Percentiles rank a stretch among this genome's conserved stretches.
phyloP scores from a whole-genome alignment of 2,797 vertebrate species.

The Protosalanx chinensis region DNA sequence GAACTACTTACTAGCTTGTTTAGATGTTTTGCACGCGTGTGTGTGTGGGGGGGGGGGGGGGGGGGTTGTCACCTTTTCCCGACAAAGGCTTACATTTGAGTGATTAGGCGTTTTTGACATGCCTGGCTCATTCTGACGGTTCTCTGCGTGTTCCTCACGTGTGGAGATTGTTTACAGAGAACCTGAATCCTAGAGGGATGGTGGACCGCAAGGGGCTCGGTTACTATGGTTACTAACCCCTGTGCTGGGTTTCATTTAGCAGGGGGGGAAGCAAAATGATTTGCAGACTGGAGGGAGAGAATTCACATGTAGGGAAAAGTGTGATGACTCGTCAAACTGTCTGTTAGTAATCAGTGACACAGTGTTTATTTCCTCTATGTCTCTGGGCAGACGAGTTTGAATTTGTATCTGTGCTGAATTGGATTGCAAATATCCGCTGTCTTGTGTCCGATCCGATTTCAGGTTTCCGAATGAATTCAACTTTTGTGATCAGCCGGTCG shows the following conservation, averaged over 20 bases:
- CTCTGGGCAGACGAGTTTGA: not conserved
- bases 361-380: not conserved
- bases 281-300: constrained; percentile 62
- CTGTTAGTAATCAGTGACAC: constrained; percentile 4
- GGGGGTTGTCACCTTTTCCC: constrained; percentile 29
- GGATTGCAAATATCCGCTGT: constrained; percentile 1
- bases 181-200: constrained; percentile 74
- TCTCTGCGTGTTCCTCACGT: constrained; percentile 66
- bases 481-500: not conserved
- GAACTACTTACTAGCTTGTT: constrained; percentile 48
- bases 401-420: not conserved
- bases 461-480: not conserved
- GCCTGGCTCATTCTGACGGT: constrained; percentile 56
- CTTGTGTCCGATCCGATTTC: not conserved
- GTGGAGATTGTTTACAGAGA: constrained; percentile 74
- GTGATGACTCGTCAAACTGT: not conserved
- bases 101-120: constrained; percentile 55
- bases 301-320: constrained; percentile 18
- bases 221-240: constrained; percentile 77
- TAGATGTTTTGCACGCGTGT: constrained; percentile 44
- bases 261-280: constrained; percentile 71
- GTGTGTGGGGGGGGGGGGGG: too few relatives aligned
- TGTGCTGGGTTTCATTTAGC: constrained; percentile 66
- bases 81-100: constrained; percentile 63
- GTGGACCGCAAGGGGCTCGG: constrained; percentile 65